These are phyloP conservation scores for Diadophis punctatus DNA, from an alignment of 2,113 vertebrate species.

Conservation along the genomic window DNA sequence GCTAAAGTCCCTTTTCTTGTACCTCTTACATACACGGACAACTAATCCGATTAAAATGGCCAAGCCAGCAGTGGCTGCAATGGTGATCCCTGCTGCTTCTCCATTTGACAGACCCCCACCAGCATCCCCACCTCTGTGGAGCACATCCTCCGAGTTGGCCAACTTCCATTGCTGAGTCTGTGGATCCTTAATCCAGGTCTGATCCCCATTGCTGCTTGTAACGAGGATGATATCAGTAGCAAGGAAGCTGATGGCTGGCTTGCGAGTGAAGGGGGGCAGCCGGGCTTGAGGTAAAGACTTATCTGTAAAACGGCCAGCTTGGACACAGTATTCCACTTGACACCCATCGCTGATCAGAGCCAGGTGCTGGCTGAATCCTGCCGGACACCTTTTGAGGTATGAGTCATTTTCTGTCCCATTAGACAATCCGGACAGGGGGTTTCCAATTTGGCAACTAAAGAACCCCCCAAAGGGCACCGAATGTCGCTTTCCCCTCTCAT, in stretches of 20 bases:
- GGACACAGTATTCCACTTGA: conserved; percentile 83
- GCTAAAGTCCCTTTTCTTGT: conserved; percentile 40
- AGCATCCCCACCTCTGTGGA: not conserved
- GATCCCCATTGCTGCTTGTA: conserved; percentile 67
- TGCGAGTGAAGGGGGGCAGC: conserved; percentile 80
- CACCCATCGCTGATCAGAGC: conserved; percentile 84
- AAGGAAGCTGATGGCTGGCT: conserved; percentile 64
- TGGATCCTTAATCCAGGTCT: conserved; percentile 76
- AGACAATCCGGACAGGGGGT: conserved; percentile 66
- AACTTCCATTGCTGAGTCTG: conserved; percentile 74
- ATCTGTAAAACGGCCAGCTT: conserved; percentile 74
- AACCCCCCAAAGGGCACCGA: conserved; percentile 84
- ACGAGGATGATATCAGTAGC: conserved; percentile 78
- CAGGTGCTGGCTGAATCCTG: conserved; percentile 83
- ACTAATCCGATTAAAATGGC: conserved; percentile 16
- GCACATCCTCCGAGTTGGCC: conserved; percentile 65
- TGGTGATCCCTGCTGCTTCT: conserved; percentile 35
- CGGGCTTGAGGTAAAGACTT: conserved; percentile 68
- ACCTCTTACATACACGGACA: conserved; percentile 43
- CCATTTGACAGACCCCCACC: conserved; percentile 33
- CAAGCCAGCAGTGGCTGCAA: conserved; percentile 29
- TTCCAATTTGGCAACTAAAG: conserved; percentile 84
- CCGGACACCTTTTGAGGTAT: conserved; percentile 71
- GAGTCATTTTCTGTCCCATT: not conserved
- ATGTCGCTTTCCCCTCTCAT: conserved; percentile 67